Percentiles rank a stretch among this genome's conserved stretches.
Evolutionary conservation across 2,797 vertebrate genomes (phyloP).

Genomic region (Rhinella marina): DNA sequence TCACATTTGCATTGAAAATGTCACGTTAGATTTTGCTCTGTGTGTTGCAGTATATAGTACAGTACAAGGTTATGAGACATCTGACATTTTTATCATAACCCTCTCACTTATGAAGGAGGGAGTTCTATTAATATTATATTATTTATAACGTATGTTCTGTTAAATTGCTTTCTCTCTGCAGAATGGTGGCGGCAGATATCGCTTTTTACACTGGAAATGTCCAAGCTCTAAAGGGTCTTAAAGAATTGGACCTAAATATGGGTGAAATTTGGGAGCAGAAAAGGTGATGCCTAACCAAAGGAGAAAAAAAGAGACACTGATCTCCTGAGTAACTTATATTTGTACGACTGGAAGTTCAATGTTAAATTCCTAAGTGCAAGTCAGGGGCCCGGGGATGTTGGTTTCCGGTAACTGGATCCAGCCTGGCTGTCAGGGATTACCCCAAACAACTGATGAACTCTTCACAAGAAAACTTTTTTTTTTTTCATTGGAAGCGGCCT

Average conservation of each 20-base stretch:
- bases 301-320: conserved; percentile 31
- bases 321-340: conserved; percentile 4
- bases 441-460: conserved; percentile 66
- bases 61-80: no score
- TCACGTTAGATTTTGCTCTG: no score
- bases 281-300: conserved; percentile 85
- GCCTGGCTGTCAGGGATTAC: conserved; percentile 69
- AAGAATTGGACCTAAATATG: conserved; percentile 92
- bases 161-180: conserved; percentile 66
- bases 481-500: conserved; percentile 81
- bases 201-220: conserved; percentile 97
- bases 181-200: conserved; percentile 93
- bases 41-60: no score
- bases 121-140: no score
- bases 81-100: no score
- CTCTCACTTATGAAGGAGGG: no score
- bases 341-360: conserved; percentile 54
- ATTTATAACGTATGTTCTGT: neutral
- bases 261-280: conserved; percentile 98
- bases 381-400: conserved; percentile 57
- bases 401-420: conserved; percentile 64
- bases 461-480: conserved; percentile 60
- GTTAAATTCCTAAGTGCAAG: conserved; percentile 62
- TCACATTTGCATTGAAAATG: no score
- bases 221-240: conserved; percentile 90